Conservation (phyloP, 2,113 vertebrate species). For the Dromas ardeola region DNA sequence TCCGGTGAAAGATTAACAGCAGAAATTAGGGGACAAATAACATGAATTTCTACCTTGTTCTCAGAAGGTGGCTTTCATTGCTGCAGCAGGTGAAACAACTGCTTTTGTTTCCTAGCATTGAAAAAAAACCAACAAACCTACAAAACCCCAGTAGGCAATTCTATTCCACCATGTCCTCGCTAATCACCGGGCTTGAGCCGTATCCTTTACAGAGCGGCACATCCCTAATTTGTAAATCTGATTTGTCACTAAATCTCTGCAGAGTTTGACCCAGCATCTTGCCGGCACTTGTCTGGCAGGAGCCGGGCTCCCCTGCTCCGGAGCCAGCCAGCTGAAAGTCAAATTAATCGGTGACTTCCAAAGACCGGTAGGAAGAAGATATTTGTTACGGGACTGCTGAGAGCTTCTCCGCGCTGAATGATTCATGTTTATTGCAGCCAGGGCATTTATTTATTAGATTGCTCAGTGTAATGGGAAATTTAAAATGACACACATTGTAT, state of each 20-base stretch:
- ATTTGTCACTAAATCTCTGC: conserved; percentile 57
- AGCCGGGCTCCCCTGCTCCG: neutral
- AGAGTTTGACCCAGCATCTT: conserved; percentile 39
- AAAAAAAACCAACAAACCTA: neutral
- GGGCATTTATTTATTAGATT: conserved; percentile 70
- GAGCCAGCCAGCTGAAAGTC: conserved; percentile 46
- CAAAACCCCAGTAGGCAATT: neutral
- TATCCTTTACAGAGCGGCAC: conserved; percentile 17
- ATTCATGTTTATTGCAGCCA: conserved; percentile 64
- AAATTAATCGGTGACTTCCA: conserved; percentile 54
- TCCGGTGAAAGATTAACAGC: neutral
- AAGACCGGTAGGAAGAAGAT: conserved; percentile 41
- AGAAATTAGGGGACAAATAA: neutral
- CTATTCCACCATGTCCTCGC: neutral
- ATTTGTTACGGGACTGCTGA: conserved; percentile 39
- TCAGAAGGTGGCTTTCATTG: neutral
- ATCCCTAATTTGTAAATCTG: conserved; percentile 42
- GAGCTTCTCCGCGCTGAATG: conserved; percentile 51
- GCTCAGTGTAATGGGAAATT: conserved; percentile 65
- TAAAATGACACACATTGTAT: conserved; percentile 67
- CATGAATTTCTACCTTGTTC: neutral
- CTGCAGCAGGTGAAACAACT: neutral
- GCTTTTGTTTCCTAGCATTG: neutral
- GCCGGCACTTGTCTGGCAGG: neutral
- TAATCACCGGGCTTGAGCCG: neutral